Evolutionary conservation across 2,113 vertebrate genomes (phyloP).

Genomic region (Microtus oregoni): DNA sequence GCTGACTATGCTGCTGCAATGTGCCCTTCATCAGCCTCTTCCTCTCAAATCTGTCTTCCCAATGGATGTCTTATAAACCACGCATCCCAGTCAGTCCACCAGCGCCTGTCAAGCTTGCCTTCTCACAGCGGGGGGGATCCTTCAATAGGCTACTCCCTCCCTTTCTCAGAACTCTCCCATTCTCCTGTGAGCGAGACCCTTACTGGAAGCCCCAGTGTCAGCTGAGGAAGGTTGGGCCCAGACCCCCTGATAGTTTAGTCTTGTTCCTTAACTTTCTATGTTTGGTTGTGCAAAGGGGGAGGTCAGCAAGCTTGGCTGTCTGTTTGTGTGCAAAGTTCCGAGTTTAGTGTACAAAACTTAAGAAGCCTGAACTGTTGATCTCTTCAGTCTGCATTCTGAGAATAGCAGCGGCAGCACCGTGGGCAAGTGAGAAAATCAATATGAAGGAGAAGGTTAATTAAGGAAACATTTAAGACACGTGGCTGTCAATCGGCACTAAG

Average conservation of each 20-base stretch:
- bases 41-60: not conserved
- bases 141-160: not conserved
- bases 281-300: not conserved
- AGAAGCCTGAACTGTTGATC: slow-evolving; percentile 54
- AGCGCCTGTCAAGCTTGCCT: not conserved
- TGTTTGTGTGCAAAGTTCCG: slow-evolving; percentile 42
- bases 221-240: not conserved
- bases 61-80: not conserved
- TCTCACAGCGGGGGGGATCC: not conserved
- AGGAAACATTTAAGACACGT: slow-evolving; percentile 66
- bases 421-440: slow-evolving; percentile 76
- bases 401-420: slow-evolving; percentile 69
- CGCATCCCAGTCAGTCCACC: not conserved
- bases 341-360: slow-evolving; percentile 6
- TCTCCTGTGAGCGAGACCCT: not conserved
- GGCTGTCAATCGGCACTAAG: slow-evolving; percentile 49
- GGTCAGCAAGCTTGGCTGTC: not conserved
- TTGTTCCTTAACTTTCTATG: slow-evolving; percentile 12
- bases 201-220: not conserved
- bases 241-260: not conserved
- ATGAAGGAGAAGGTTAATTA: slow-evolving; percentile 76
- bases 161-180: not conserved
- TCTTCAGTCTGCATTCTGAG: slow-evolving; percentile 65
- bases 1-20: not conserved
- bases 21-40: not conserved